Evolutionary conservation across 2,888 invertebrate genomes (phyloP).

Genomic region (Ommatoiulus sabulosus): DNA sequence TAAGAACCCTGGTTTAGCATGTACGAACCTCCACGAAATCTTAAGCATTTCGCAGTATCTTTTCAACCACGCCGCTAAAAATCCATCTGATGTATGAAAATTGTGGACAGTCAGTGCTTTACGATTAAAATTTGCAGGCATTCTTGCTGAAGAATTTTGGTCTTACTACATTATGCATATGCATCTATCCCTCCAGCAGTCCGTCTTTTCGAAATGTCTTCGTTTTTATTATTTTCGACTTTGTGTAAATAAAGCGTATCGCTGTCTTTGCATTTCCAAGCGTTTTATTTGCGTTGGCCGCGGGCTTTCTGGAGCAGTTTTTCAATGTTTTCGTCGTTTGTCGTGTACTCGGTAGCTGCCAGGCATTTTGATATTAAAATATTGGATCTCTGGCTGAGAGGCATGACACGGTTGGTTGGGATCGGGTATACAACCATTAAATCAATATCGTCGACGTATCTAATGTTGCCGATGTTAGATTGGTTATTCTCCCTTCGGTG

Average conservation of each 20-base stretch:
- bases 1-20: too few relatives aligned
- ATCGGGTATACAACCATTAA: neutral
- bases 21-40: too few relatives aligned
- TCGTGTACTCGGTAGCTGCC: neutral
- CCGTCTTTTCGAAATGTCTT: neutral
- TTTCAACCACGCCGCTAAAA: too few relatives aligned
- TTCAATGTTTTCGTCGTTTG: neutral
- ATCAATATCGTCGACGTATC: constrained; percentile 17
- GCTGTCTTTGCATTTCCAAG: neutral
- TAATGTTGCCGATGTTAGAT: neutral
- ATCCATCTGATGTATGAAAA: too few relatives aligned
- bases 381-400: neutral
- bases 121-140: neutral
- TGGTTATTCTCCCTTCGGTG: constrained; percentile 31
- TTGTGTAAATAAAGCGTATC: neutral
- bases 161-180: too few relatives aligned
- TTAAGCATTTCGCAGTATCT: too few relatives aligned
- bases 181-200: neutral
- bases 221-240: neutral
- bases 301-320: neutral
- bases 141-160: too few relatives aligned
- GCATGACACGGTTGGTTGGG: constrained; percentile 14
- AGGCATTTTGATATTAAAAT: constrained; percentile 17
- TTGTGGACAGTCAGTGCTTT: too few relatives aligned
- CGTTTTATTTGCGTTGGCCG: constrained; percentile 10